A percentile compares a stretch with the other conserved stretches of the same genome.
phyloP scores from a whole-genome alignment of 1,140 invertebrate genomes.

The Lethrus apterus region DNA sequence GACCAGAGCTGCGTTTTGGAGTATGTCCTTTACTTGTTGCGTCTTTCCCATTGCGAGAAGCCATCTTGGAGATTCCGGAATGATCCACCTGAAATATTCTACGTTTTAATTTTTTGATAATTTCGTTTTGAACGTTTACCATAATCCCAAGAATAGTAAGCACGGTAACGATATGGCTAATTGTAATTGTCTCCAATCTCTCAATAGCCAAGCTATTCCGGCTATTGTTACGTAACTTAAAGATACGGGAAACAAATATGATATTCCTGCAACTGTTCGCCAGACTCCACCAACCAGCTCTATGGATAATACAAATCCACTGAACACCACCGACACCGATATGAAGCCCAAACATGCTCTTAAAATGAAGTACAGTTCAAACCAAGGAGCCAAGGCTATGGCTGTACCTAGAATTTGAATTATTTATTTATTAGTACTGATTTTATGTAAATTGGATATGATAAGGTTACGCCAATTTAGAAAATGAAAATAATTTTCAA shows the following conservation, averaged over 20 bases:
- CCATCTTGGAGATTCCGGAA: conserved; percentile 83
- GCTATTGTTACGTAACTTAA: conserved; percentile 66
- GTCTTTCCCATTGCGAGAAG: conserved; percentile 64
- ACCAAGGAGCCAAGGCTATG: conserved; percentile 56
- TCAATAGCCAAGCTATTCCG: conserved; percentile 59
- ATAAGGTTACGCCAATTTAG: no score
- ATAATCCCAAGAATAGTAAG: conserved; percentile 55
- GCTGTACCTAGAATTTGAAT: conserved; percentile 48
- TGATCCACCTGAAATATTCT: conserved; percentile 51
- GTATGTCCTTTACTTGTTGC: conserved; percentile 58
- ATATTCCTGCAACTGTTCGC: conserved; percentile 64
- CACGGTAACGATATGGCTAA: conserved; percentile 63
- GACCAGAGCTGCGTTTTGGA: conserved; percentile 59
- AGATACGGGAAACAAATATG: conserved; percentile 63
- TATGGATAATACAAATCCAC: conserved; percentile 62
- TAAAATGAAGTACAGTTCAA: conserved; percentile 55
- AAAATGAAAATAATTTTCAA: no score
- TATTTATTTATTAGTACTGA: background rate
- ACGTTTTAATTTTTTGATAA: background rate
- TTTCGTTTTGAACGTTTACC: conserved; percentile 44
- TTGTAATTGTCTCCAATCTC: conserved; percentile 66
- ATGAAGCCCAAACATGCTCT: conserved; percentile 58
- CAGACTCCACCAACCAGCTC: conserved; percentile 67
- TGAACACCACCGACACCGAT: conserved; percentile 64
- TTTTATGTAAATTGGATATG: no score